Conservation (phyloP, 2,113 vertebrate genomes). For the Pyxicephalus adspersus region DNA sequence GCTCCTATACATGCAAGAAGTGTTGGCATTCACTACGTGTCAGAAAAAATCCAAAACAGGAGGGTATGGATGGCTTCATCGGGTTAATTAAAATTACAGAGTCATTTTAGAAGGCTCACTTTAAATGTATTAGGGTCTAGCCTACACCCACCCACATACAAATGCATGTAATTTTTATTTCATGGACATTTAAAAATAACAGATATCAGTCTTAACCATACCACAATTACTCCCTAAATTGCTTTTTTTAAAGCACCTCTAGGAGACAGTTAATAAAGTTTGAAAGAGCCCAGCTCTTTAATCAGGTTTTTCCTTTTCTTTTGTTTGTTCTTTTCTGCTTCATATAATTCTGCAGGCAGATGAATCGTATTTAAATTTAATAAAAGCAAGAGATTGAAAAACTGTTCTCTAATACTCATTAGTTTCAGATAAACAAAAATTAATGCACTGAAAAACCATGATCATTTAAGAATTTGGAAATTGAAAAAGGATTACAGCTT, state of each 20-base stretch:
- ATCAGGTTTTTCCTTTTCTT: conserved; percentile 25
- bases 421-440: conserved; percentile 47
- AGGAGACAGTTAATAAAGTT: not conserved
- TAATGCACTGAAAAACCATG: conserved; percentile 27
- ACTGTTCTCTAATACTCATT: conserved; percentile 41
- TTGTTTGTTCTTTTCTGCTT: conserved; percentile 19
- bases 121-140: no score
- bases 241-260: conserved; percentile 1
- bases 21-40: no score
- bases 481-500: conserved; percentile 15
- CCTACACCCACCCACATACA: no score
- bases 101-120: no score
- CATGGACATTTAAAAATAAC: not conserved
- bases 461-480: conserved; percentile 22
- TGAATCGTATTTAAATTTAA: conserved; percentile 41
- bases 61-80: no score
- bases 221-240: not conserved
- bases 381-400: conserved; percentile 37
- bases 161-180: not conserved
- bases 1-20: no score
- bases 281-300: conserved; percentile 15
- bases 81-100: no score
- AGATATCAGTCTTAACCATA: not conserved
- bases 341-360: conserved; percentile 13
- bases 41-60: no score